Percentiles rank a stretch among this genome's conserved stretches.
Evolutionary conservation across 2,888 invertebrate species (phyloP).

Genomic region (Mythimna loreyi): DNA sequence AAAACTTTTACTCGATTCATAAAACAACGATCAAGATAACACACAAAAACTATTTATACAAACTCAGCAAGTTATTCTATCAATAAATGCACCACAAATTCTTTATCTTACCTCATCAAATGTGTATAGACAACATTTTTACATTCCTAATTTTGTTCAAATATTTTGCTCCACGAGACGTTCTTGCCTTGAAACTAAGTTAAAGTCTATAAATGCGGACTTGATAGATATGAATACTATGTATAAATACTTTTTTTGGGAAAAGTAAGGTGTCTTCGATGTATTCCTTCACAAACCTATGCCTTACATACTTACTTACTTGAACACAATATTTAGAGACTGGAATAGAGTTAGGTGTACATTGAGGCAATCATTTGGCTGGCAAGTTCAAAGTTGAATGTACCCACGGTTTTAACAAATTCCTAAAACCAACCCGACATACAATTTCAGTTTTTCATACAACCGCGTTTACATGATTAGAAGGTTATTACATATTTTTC

Average conservation of each 20-base stretch:
- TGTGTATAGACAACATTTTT: conserved; percentile 25
- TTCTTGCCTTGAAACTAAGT: conserved; percentile 39
- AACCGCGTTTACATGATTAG: too few relatives aligned
- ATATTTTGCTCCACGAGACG: conserved; percentile 39
- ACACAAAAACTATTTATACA: not conserved
- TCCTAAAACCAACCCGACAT: too few relatives aligned
- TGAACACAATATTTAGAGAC: too few relatives aligned
- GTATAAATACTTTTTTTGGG: not conserved
- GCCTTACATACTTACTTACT: not conserved
- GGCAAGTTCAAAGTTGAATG: too few relatives aligned
- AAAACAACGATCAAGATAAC: not conserved
- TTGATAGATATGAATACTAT: conserved; percentile 17
- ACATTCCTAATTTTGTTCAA: conserved; percentile 53
- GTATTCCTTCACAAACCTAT: not conserved
- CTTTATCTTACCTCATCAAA: conserved; percentile 14
- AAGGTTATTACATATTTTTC: too few relatives aligned
- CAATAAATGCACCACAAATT: conserved; percentile 45
- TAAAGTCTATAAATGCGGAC: conserved; percentile 5
- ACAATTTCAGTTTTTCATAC: too few relatives aligned
- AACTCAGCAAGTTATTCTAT: conserved; percentile 39
- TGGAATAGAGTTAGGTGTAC: too few relatives aligned
- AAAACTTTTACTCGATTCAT: not conserved
- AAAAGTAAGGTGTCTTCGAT: not conserved
- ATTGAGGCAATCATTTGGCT: too few relatives aligned
- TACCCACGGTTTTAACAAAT: too few relatives aligned